phyloP scores from a whole-genome alignment of 2,888 invertebrate genomes.

The Lissonota sp. region DNA sequence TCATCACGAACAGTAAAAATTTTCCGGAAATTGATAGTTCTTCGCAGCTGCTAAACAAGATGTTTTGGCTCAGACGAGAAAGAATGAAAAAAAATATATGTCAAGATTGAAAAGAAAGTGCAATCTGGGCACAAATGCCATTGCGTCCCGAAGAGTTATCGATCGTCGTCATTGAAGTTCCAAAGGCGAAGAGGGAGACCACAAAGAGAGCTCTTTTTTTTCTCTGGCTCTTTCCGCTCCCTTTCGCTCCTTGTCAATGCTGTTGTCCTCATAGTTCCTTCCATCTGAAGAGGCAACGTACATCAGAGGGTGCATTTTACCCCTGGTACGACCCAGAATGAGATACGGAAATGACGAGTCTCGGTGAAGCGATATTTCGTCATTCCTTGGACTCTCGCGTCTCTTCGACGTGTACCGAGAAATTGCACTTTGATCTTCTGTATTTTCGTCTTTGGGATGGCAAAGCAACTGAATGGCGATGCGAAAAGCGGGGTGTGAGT shows the following conservation, averaged over 20 bases:
- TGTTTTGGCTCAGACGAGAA: not conserved
- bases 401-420: too few relatives aligned
- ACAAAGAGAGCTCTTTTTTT: conserved; percentile 7
- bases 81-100: too few relatives aligned
- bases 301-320: not conserved
- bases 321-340: not conserved
- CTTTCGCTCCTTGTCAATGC: not conserved
- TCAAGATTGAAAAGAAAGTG: conserved; percentile 8
- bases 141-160: conserved; percentile 6
- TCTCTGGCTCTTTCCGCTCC: too few relatives aligned
- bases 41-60: conserved; percentile 16
- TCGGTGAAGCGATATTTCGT: conserved; percentile 13
- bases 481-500: conserved; percentile 7
- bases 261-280: not conserved
- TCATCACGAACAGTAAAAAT: conserved; percentile 30
- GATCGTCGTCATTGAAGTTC: not conserved
- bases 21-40: conserved; percentile 64
- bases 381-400: conserved; percentile 4
- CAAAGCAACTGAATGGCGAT: conserved; percentile 5
- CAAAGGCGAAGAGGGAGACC: conserved; percentile 12
- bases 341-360: conserved; percentile 34
- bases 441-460: conserved; percentile 7
- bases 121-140: not conserved
- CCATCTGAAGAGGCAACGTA: not conserved
- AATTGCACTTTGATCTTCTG: conserved; percentile 50